Evolutionary conservation across 2,888 invertebrate genomes (phyloP).

Genomic region (Strigamia maritima): DNA sequence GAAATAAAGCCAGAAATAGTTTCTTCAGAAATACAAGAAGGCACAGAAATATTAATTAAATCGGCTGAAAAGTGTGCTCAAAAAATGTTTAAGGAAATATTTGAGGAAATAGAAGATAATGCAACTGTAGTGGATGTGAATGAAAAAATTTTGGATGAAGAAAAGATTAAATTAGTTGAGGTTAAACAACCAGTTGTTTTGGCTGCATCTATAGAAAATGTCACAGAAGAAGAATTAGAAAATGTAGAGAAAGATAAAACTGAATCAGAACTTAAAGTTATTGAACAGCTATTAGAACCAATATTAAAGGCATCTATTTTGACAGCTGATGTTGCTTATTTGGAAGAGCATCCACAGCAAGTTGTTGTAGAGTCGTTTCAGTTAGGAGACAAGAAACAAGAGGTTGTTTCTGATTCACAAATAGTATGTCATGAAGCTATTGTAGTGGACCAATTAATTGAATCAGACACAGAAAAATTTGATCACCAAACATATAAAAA

Average conservation of each 20-base stretch:
- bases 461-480: slow-evolving; percentile 45
- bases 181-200: not conserved
- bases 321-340: slow-evolving; percentile 38
- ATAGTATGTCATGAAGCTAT: slow-evolving; percentile 47
- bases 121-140: slow-evolving; percentile 2
- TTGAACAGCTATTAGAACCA: not conserved
- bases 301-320: slow-evolving; percentile 9
- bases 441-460: slow-evolving; percentile 45
- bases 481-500: slow-evolving; percentile 30
- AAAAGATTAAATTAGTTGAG: not conserved
- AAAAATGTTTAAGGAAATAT: not conserved
- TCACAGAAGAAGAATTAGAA: not conserved
- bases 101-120: not conserved
- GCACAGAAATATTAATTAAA: not conserved
- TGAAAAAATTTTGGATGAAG: not conserved
- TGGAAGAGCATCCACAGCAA: slow-evolving; percentile 21
- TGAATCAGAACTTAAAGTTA: not conserved
- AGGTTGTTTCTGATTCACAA: slow-evolving; percentile 50
- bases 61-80: not conserved
- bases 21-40: not conserved
- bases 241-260: not conserved
- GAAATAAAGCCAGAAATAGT: not conserved
- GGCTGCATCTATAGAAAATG: not conserved
- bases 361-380: slow-evolving; percentile 52
- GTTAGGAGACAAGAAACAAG: slow-evolving; percentile 54